Evolutionary conservation across 2,113 vertebrate genomes (phyloP).

Genomic region (Phycodurus eques): DNA sequence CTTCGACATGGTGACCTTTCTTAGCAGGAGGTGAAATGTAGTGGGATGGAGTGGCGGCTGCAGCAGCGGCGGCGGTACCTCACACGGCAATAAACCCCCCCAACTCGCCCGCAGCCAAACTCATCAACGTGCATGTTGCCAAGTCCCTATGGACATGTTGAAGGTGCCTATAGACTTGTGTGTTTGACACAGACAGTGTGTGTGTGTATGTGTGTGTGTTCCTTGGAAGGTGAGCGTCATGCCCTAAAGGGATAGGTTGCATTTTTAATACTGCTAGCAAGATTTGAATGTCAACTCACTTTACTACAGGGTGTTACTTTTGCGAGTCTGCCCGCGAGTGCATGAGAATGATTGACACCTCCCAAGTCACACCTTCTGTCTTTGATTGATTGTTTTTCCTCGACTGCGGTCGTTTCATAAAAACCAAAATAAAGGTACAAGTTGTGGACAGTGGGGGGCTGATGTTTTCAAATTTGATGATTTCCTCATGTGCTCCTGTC

Average conservation of each 20-base stretch:
- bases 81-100: constrained; percentile 8
- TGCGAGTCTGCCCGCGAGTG: background rate
- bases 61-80: constrained; percentile 5
- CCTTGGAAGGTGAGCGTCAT: too few species aligned
- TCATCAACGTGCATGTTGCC: constrained; percentile 47
- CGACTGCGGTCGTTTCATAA: background rate
- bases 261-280: background rate
- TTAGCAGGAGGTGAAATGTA: constrained; percentile 20
- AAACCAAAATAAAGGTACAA: background rate
- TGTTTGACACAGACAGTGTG: constrained; percentile 5
- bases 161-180: constrained; percentile 12
- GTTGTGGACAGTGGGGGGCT: too few species aligned
- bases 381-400: background rate
- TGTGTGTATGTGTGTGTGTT: background rate
- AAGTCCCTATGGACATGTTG: constrained; percentile 23
- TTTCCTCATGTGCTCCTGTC: too few species aligned
- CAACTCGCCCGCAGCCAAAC: constrained; percentile 34
- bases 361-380: background rate
- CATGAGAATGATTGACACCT: background rate
- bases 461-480: too few species aligned
- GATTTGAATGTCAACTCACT: background rate
- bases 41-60: constrained; percentile 18
- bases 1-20: constrained; percentile 52
- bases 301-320: background rate
- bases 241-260: background rate